A percentile compares a stretch with the other conserved stretches of the same genome.
phyloP scores from a whole-genome alignment of 2,888 invertebrate species.

The Heliconius cydno region DNA sequence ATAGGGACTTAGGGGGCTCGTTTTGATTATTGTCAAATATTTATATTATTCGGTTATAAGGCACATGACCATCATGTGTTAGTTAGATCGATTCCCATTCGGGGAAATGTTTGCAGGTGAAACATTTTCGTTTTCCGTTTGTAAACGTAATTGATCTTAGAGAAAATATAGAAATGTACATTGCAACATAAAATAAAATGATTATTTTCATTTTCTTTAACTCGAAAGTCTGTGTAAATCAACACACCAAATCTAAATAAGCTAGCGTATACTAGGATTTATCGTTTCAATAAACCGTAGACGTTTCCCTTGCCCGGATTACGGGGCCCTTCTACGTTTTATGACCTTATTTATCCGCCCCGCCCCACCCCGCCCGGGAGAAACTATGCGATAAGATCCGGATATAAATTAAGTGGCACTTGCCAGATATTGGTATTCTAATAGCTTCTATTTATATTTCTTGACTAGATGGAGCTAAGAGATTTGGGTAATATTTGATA shows the following conservation, averaged over 20 bases:
- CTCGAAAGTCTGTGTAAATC: constrained; percentile 20
- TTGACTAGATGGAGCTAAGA: background rate
- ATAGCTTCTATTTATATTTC: constrained; percentile 4
- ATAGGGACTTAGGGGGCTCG: background rate
- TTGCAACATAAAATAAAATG: no score
- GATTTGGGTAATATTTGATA: no score
- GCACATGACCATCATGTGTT: no score
- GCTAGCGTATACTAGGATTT: constrained; percentile 44
- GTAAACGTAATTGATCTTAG: no score
- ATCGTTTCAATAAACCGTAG: constrained; percentile 48
- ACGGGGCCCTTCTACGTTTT: constrained; percentile 50
- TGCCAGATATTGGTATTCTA: constrained; percentile 23
- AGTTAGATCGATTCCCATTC: background rate
- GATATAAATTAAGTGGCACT: constrained; percentile 41
- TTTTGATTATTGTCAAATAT: background rate
- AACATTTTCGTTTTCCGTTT: no score
- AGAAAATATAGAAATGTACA: no score
- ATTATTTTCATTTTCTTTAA: background rate
- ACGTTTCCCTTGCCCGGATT: constrained; percentile 50
- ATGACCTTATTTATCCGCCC: constrained; percentile 55
- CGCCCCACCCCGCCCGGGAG: constrained; percentile 36
- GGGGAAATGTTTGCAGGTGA: background rate
- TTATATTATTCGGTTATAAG: background rate
- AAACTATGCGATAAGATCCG: constrained; percentile 38
- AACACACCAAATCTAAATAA: constrained; percentile 42